Evolutionary conservation across 2,797 vertebrate genomes (phyloP).

Genomic region (Sphaeramia orbicularis): DNA sequence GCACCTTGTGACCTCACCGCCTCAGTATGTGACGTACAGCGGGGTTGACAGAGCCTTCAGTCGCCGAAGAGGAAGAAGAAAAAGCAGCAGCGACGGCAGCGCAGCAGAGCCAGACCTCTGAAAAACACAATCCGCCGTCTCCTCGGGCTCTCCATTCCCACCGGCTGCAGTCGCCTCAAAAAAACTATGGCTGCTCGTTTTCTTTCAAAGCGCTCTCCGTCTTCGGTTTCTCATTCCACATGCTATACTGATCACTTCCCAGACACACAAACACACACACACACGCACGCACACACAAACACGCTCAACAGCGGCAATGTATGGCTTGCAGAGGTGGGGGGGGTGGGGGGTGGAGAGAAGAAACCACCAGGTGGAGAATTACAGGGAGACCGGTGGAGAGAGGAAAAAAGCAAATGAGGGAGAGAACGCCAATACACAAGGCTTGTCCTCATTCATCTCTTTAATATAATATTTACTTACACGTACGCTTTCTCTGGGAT

Average conservation of each 20-base stretch:
- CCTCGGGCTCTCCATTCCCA: constrained; percentile 54
- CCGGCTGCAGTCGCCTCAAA: constrained; percentile 23
- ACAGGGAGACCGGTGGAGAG: constrained; percentile 22
- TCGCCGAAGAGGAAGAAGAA: constrained; percentile 53
- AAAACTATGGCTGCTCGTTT: constrained; percentile 15
- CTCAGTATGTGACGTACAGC: constrained; percentile 24
- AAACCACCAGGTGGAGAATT: constrained; percentile 69
- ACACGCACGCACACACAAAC: constrained; percentile 9
- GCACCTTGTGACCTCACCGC: constrained; percentile 44
- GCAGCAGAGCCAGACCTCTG: constrained; percentile 36
- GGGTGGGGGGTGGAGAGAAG: too few species aligned
- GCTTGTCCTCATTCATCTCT: constrained; percentile 9
- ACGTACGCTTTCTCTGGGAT: constrained; percentile 12
- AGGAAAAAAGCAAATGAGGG: not conserved
- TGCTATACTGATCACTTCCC: constrained; percentile 61
- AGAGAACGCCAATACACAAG: not conserved
- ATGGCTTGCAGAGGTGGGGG: constrained; percentile 52
- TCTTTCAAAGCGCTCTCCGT: constrained; percentile 27
- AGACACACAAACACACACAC: not conserved
- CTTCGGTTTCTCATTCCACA: constrained; percentile 47
- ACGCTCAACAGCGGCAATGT: constrained; percentile 46
- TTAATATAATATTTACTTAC: not conserved
- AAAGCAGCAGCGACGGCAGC: constrained; percentile 23
- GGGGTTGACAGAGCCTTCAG: constrained; percentile 44
- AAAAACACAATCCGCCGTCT: constrained; percentile 39